Evolutionary conservation across 1,140 invertebrate genomes (phyloP), one percentile per base, ranked within the genome.

Genomic region (Saccostrea echinata): DNA sequence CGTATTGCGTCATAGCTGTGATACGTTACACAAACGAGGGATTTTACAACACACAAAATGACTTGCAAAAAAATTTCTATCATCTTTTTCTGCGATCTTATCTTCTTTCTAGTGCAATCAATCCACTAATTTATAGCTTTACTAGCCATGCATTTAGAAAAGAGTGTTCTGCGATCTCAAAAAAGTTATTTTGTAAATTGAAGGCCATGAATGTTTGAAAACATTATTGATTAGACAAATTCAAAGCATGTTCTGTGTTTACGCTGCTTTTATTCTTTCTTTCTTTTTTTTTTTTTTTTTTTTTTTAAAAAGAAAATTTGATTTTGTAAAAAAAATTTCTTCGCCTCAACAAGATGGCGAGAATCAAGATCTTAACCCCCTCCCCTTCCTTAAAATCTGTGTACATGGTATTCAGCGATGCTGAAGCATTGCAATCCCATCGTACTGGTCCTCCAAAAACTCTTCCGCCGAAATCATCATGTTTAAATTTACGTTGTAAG

Each of bases 121-220:
- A 93, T 87, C 92, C 92, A 0, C 27, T 93, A 3, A 91, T 93
- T 51, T 93, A 93, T 85, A 92, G 91, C 68, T 93, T 93, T 80
- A 86, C 92, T 16, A 93, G 92, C 71, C 82, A 84, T 1, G 86
- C 84, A 82, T 93, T 93, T 84, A 33, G 92, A 8, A 85, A 86
- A 30, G 91, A 92, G 24, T 85, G 92, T 33, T 84, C 80, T 35
- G 51, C 33, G 3, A 21, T 86, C 4, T 84, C 86, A 1, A 82
- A 86, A 43, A 83, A 86, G 27, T 76, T 76, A 27, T 76, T 76
- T 76, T 76, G 68, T 18, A 76, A 76, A 33, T 30, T 76, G 8
- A 76, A 33, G 30, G 68, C 68, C 12, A 76, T 76, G 27, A 76
- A 76, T 76, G 68, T 76, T 8, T 76, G 68, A 76, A 33, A 11